Conservation (phyloP, 2,888 invertebrate genomes). For the Pammene aurita region DNA sequence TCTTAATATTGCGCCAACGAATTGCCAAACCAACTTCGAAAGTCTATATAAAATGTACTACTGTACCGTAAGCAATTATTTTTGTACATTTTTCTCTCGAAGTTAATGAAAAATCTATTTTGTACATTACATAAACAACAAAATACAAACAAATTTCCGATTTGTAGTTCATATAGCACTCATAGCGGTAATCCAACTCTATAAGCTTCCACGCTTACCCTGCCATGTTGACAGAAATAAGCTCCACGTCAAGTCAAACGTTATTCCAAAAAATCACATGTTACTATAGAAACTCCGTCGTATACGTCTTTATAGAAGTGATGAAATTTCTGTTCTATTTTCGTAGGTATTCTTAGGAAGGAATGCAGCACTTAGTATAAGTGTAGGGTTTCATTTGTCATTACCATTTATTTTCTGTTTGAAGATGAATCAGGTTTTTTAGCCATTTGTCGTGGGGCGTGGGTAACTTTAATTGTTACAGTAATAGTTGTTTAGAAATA, state of each 20-base stretch:
- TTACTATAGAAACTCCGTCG: background rate
- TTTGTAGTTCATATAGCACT: constrained; percentile 10
- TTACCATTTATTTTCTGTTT: constrained; percentile 38
- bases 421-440: constrained; percentile 31
- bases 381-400: constrained; percentile 41
- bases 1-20: too few species aligned
- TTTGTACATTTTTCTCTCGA: background rate
- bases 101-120: background rate
- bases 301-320: background rate
- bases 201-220: constrained; percentile 37
- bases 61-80: too few species aligned
- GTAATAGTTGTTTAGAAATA: background rate
- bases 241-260: constrained; percentile 33
- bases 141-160: constrained; percentile 5
- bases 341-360: constrained; percentile 46
- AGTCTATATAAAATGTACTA: background rate
- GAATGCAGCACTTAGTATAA: constrained; percentile 42
- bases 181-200: constrained; percentile 44
- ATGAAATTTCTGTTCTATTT: constrained; percentile 44
- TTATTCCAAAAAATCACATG: constrained; percentile 21
- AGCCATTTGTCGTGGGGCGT: constrained; percentile 1
- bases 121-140: background rate
- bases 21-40: too few species aligned
- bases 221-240: constrained; percentile 39
- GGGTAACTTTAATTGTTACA: constrained; percentile 4